These are phyloP conservation scores for Gallinago paraguaiae DNA, from an alignment of 2,113 vertebrate genomes.

Conservation along the genomic window DNA sequence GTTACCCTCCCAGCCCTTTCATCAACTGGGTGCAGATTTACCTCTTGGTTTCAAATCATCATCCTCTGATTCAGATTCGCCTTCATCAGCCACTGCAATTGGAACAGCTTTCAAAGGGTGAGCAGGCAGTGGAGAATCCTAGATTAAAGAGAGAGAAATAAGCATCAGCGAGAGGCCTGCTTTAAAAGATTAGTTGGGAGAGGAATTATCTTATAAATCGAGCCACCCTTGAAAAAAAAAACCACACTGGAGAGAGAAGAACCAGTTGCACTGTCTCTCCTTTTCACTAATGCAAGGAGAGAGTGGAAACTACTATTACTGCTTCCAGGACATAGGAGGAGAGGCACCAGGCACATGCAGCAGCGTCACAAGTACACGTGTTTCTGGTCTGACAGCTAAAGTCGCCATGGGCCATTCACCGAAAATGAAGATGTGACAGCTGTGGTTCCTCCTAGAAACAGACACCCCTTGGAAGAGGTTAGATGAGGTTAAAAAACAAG, in stretches of 20 bases:
- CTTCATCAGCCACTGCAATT: conserved; percentile 93
- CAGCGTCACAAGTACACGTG: not conserved
- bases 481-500: not conserved
- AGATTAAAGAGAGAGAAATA: not conserved
- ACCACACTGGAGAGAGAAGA: not conserved
- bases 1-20: not conserved
- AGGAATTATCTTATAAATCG: not conserved
- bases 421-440: not conserved
- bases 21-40: conserved; percentile 22
- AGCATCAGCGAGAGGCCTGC: not conserved
- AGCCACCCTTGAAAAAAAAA: not conserved
- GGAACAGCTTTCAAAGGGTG: conserved; percentile 90
- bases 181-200: not conserved
- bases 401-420: not conserved
- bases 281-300: not conserved
- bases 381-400: not conserved
- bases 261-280: not conserved
- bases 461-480: not conserved
- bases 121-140: conserved; percentile 78
- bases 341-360: not conserved
- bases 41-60: conserved; percentile 97
- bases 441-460: not conserved
- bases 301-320: not conserved
- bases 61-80: conserved; percentile 94
- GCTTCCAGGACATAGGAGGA: not conserved